phyloP scores from a whole-genome alignment of 1,140 invertebrate species.

The Belonocnema kinseyi region DNA sequence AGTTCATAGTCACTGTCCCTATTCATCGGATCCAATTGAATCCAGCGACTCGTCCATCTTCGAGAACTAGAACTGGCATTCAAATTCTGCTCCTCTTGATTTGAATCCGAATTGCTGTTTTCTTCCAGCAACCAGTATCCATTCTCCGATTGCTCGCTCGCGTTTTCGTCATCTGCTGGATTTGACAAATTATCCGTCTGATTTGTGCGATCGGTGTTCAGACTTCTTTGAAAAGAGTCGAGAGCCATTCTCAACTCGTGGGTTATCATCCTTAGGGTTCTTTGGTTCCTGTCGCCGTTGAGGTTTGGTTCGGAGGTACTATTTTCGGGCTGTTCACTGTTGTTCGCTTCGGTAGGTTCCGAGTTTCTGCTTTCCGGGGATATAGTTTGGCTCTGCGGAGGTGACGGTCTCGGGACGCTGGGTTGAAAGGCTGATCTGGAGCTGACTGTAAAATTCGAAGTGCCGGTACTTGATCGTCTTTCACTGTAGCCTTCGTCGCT shows the following conservation, averaged over 20 bases:
- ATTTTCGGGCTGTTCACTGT: constrained; percentile 1
- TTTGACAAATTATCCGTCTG: constrained; percentile 11
- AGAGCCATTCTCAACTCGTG: constrained; percentile 37
- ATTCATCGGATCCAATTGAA: constrained; percentile 58
- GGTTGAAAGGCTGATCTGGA: constrained; percentile 70
- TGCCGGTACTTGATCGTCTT: constrained; percentile 37
- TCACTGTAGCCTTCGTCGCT: constrained; percentile 54
- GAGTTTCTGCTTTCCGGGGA: not conserved
- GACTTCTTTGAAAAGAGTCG: constrained; percentile 42
- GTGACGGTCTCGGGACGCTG: constrained; percentile 39
- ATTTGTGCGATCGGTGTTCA: constrained; percentile 32
- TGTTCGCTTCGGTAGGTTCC: not conserved
- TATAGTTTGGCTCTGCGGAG: not conserved
- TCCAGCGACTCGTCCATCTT: constrained; percentile 67
- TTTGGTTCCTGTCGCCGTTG: constrained; percentile 36
- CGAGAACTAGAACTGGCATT: constrained; percentile 48
- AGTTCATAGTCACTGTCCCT: constrained; percentile 49
- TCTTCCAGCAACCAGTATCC: constrained; percentile 71
- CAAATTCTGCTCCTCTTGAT: constrained; percentile 57
- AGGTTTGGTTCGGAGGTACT: constrained; percentile 32
- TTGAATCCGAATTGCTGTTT: constrained; percentile 69
- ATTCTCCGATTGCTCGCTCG: constrained; percentile 64
- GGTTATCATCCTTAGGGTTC: constrained; percentile 33
- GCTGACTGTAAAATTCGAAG: constrained; percentile 66
- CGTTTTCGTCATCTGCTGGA: constrained; percentile 44